Conservation (phyloP, 1,140 invertebrate species). For the Gonatopus flavifemur region DNA sequence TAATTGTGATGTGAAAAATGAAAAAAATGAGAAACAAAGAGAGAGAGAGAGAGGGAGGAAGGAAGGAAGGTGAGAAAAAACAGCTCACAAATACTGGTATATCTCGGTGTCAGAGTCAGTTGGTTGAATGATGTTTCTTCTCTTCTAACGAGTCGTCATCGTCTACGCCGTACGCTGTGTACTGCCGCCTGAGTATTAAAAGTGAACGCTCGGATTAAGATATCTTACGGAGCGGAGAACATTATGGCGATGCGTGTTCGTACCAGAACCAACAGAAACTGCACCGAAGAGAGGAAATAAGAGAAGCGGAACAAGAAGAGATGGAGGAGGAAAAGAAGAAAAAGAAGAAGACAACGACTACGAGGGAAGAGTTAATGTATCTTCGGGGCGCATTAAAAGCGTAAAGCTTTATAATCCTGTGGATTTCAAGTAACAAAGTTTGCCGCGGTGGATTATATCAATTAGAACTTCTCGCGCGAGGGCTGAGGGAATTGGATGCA, state of each 20-base stretch:
- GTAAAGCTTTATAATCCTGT: slow-evolving; percentile 27
- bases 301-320: neutral
- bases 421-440: slow-evolving; percentile 27
- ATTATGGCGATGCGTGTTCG: slow-evolving; percentile 20
- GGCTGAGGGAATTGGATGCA: neutral
- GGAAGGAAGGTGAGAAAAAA: too few species aligned
- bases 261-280: slow-evolving; percentile 16
- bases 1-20: too few species aligned
- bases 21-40: too few species aligned
- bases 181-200: slow-evolving; percentile 20
- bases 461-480: slow-evolving; percentile 16
- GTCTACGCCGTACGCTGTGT: too few species aligned
- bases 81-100: too few species aligned
- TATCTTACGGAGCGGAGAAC: slow-evolving; percentile 26
- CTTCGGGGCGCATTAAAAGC: slow-evolving; percentile 27
- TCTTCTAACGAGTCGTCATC: too few species aligned
- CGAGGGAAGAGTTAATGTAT: slow-evolving; percentile 25
- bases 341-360: slow-evolving; percentile 4
- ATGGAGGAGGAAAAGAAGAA: neutral
- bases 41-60: too few species aligned
- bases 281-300: slow-evolving; percentile 14
- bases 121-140: too few species aligned
- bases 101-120: too few species aligned
- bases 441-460: slow-evolving; percentile 32
- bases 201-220: slow-evolving; percentile 27